Evolutionary conservation across 2,113 vertebrate species (phyloP).

Genomic region (Taxidea taxus): DNA sequence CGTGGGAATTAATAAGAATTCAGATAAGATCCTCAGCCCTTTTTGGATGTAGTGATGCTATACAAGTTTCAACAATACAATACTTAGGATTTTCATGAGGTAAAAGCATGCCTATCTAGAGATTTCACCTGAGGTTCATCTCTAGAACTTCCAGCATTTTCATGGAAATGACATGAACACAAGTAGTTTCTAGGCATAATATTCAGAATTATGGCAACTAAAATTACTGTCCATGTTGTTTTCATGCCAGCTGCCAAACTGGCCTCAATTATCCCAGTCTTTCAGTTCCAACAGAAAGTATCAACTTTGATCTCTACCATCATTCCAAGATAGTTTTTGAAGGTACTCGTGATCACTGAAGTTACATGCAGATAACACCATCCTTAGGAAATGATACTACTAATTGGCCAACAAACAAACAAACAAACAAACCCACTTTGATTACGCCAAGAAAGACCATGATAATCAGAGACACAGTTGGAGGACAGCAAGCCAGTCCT

Average conservation of each 20-base stretch:
- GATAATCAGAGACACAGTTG: neutral
- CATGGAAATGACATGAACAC: neutral
- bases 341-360: neutral
- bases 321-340: slow-evolving; percentile 5
- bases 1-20: neutral
- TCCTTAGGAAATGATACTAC: neutral
- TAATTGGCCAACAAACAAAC: neutral
- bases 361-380: neutral
- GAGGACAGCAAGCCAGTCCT: neutral
- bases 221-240: neutral
- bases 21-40: neutral
- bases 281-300: neutral
- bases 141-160: neutral
- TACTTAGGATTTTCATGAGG: neutral
- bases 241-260: neutral
- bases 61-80: neutral
- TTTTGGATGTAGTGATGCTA: neutral
- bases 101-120: neutral
- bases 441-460: neutral
- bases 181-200: neutral
- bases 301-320: neutral
- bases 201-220: neutral
- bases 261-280: neutral
- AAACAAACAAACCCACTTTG: neutral
- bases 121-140: neutral